Conservation (phyloP, 2,797 vertebrate species). For the Myotis pilosus region DNA sequence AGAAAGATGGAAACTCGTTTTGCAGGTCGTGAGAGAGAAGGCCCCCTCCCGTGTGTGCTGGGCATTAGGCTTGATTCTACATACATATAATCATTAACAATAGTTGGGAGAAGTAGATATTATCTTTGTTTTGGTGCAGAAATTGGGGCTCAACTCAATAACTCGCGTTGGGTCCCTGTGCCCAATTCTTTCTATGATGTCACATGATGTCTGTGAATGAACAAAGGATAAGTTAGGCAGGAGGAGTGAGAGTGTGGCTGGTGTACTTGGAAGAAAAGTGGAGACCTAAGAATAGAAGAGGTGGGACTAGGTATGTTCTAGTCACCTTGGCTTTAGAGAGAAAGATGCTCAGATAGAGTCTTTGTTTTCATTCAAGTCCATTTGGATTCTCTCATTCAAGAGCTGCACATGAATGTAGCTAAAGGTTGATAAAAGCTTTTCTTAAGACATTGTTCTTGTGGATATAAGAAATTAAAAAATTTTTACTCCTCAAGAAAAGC, state of each 20-base stretch:
- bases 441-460: background rate
- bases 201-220: background rate
- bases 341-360: background rate
- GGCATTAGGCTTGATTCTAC: background rate
- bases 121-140: background rate
- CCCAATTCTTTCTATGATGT: background rate
- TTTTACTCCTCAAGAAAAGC: background rate
- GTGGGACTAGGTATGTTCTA: background rate
- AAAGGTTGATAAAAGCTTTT: background rate
- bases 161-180: no score
- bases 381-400: background rate
- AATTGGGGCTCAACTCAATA: background rate
- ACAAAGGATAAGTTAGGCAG: background rate
- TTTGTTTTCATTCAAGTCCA: background rate
- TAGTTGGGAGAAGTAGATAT: background rate
- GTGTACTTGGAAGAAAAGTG: background rate
- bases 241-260: background rate
- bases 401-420: background rate
- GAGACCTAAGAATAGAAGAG: background rate
- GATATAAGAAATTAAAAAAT: background rate
- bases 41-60: background rate
- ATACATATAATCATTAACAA: accelerated
- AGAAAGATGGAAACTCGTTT: background rate
- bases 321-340: background rate
- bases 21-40: background rate